Percentiles rank a stretch among this genome's conserved stretches.
Conservation (phyloP, 1,140 invertebrate genomes). For the Limonius californicus region DNA sequence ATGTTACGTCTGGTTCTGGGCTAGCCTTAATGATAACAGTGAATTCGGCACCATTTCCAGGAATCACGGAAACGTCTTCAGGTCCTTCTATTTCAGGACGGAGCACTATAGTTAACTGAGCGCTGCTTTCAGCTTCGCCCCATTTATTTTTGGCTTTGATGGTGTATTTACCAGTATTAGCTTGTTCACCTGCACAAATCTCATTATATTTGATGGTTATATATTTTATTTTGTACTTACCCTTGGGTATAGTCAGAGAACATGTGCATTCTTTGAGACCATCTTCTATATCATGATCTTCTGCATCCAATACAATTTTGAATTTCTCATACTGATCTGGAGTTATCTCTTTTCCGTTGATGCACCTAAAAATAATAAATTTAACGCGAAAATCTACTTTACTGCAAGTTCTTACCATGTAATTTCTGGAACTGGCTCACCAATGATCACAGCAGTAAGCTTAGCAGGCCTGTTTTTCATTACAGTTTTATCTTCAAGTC, state of each 20-base stretch:
- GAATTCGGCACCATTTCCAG: constrained; percentile 68
- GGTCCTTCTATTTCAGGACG: constrained; percentile 71
- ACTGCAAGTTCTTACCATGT: constrained; percentile 50
- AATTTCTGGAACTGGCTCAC: constrained; percentile 68
- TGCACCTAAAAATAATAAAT: constrained; percentile 44
- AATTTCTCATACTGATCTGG: constrained; percentile 45
- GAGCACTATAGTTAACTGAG: constrained; percentile 68
- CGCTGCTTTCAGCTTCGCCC: constrained; percentile 65
- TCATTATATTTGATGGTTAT: neutral
- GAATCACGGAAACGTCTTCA: constrained; percentile 66
- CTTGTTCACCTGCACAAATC: constrained; percentile 54
- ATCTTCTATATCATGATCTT: constrained; percentile 65
- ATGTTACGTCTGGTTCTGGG: constrained; percentile 72
- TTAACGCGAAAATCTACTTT: too few species aligned
- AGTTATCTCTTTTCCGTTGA: constrained; percentile 50
- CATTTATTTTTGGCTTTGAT: constrained; percentile 75
- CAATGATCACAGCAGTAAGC: constrained; percentile 74
- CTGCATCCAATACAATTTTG: constrained; percentile 51
- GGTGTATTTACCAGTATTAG: constrained; percentile 77
- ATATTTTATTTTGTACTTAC: constrained; percentile 38
- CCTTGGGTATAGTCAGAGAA: constrained; percentile 62
- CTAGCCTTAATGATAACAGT: constrained; percentile 70
- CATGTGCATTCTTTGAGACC: constrained; percentile 71
- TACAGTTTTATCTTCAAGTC: constrained; percentile 63
- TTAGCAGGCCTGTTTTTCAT: constrained; percentile 66